Evolutionary conservation across 35 echinoderm and acorn worm species (phyloP).

Genomic region (Lytechinus pictus): DNA sequence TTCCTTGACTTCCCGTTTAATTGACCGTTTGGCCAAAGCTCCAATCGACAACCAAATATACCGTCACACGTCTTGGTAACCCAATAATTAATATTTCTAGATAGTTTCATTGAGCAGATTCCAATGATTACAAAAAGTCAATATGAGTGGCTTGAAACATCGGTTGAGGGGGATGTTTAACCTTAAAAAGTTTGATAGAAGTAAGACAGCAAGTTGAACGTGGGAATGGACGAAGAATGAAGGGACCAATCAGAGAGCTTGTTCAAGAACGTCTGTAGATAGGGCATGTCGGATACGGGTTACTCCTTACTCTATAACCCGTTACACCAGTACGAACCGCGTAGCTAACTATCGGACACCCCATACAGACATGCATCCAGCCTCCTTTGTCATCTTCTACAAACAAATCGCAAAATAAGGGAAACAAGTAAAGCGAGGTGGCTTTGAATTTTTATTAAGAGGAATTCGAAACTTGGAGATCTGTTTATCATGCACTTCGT

Average conservation of each 20-base stretch:
- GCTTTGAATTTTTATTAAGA: neutral
- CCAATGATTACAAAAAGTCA: neutral
- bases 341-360: conserved; percentile 35
- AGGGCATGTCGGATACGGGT: conserved; percentile 46
- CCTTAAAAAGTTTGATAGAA: conserved; percentile 25
- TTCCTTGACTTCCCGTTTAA: neutral
- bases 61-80: neutral
- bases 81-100: neutral
- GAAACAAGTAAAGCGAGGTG: neutral
- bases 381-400: conserved; percentile 9
- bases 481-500: conserved; percentile 11
- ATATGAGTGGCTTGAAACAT: neutral
- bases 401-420: conserved; percentile 29
- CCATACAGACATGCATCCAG: neutral
- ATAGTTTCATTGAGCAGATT: neutral
- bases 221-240: conserved; percentile 19
- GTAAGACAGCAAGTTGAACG: conserved; percentile 31
- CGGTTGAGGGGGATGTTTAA: neutral
- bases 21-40: conserved; percentile 25
- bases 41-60: neutral
- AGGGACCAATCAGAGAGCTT: conserved; percentile 48
- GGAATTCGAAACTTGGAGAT: conserved; percentile 34
- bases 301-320: conserved; percentile 11
- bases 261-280: conserved; percentile 38
- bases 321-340: neutral